Evolutionary conservation across 2,888 invertebrate species (phyloP).

Genomic region (Penaeus monodon): DNA sequence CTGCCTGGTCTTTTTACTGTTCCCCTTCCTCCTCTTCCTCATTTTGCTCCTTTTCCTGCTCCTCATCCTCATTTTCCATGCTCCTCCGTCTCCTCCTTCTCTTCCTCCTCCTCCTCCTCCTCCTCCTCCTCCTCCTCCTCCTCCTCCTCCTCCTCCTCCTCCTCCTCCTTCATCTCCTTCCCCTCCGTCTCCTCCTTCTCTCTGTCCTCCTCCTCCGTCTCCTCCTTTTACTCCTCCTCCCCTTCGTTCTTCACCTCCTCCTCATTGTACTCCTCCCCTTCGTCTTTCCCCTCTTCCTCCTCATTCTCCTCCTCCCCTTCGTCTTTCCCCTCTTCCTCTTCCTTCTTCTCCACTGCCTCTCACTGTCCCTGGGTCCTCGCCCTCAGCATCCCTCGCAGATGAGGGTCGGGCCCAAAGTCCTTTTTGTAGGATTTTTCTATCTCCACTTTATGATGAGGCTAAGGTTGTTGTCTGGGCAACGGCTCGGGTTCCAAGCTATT

Average conservation of each 20-base stretch:
- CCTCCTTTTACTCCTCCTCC: neutral
- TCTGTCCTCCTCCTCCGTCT: neutral
- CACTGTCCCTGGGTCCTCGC: too few species aligned
- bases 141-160: neutral
- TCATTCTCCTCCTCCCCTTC: neutral
- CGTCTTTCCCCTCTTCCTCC: neutral
- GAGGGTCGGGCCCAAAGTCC: too few species aligned
- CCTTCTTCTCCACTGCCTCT: too few species aligned
- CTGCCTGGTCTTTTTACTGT: neutral
- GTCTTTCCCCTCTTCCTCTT: neutral
- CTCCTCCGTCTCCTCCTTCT: neutral
- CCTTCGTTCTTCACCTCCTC: neutral
- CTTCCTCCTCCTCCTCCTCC: neutral
- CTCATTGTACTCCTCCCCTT: neutral
- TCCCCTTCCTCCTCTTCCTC: neutral
- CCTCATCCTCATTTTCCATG: neutral
- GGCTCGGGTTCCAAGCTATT: too few species aligned
- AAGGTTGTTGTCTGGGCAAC: too few species aligned
- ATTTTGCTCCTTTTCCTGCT: neutral
- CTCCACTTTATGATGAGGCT: too few species aligned
- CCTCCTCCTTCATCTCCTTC: neutral
- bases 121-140: neutral
- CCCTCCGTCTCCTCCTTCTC: neutral
- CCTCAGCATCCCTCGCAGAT: too few species aligned
- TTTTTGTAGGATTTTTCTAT: too few species aligned